Conservation (phyloP, 2,113 vertebrate genomes). For the Archilochus colubris region DNA sequence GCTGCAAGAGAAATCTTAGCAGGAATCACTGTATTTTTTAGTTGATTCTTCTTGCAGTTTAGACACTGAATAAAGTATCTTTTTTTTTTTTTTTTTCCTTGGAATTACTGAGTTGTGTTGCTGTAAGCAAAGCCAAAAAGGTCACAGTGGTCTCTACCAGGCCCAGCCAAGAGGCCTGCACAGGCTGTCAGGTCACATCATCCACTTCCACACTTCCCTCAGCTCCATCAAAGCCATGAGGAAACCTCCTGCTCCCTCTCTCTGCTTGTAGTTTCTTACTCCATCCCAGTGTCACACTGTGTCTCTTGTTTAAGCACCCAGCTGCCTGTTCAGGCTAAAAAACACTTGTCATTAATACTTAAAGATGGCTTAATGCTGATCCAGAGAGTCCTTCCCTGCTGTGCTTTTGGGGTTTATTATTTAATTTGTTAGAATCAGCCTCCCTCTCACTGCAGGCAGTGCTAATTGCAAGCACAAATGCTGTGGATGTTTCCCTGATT, state of each 20-base stretch:
- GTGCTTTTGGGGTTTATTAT: background rate
- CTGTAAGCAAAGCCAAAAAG: background rate
- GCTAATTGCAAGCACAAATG: background rate
- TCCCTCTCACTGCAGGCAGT: background rate
- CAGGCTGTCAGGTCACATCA: fast-evolving
- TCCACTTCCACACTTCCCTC: background rate
- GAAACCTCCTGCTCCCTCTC: background rate
- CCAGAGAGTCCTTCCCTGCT: slow-evolving; percentile 13
- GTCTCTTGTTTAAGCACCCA: background rate
- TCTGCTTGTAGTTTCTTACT: background rate
- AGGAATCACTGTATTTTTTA: background rate
- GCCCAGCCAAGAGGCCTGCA: background rate
- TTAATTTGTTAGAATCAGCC: background rate
- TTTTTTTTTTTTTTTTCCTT: background rate
- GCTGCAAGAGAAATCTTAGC: background rate
- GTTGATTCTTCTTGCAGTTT: background rate
- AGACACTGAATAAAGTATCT: background rate
- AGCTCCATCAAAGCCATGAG: fast-evolving
- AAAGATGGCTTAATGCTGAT: background rate
- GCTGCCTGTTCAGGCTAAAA: background rate
- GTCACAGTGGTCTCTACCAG: background rate
- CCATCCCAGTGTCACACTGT: background rate
- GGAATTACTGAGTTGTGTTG: background rate
- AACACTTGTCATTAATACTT: background rate
- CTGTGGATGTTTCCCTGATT: background rate